These are phyloP conservation scores for Stratiolaelaps scimitus DNA, from an alignment of 1,140 invertebrate genomes.

Conservation along the genomic window DNA sequence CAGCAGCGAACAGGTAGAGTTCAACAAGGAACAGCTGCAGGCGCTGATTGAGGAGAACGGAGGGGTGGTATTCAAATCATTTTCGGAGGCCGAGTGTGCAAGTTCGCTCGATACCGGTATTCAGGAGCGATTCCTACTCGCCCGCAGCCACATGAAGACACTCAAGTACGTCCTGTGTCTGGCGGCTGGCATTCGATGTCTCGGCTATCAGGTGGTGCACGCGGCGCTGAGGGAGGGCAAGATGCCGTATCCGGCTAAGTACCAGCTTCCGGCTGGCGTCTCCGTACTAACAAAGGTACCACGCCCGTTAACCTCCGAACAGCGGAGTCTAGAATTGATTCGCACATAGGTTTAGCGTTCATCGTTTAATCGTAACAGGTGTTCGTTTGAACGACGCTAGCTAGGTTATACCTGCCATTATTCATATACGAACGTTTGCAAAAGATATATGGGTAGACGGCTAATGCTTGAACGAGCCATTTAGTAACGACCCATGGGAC, in stretches of 20 bases:
- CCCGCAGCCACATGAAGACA: conserved; percentile 17
- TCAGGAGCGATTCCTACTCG: conserved; percentile 1
- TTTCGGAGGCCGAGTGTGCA: conserved; percentile 7
- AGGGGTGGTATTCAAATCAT: conserved; percentile 19
- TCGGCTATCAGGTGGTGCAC: conserved; percentile 17
- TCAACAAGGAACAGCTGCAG: conserved; percentile 27
- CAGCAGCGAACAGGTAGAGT: not conserved
- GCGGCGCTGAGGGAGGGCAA: conserved; percentile 1
- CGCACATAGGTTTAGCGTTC: not conserved
- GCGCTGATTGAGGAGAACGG: conserved; percentile 18
- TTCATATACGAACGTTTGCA: too few relatives aligned
- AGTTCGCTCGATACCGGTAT: conserved; percentile 12
- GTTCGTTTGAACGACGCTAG: too few relatives aligned
- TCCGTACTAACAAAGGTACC: conserved; percentile 1
- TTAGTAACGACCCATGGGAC: too few relatives aligned
- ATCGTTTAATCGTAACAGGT: too few relatives aligned
- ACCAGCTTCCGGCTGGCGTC: conserved; percentile 15
- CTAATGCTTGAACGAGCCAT: too few relatives aligned
- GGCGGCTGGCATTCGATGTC: conserved; percentile 19
- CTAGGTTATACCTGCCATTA: too few relatives aligned
- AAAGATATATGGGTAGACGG: too few relatives aligned
- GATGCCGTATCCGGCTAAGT: conserved; percentile 15
- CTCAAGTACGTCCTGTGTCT: conserved; percentile 15
- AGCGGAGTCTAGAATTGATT: not conserved
- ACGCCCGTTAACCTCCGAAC: not conserved